A percentile compares a stretch with the other conserved stretches of the same genome.
Conservation (phyloP, 2,797 vertebrate genomes). For the Psittacula derbiana region DNA sequence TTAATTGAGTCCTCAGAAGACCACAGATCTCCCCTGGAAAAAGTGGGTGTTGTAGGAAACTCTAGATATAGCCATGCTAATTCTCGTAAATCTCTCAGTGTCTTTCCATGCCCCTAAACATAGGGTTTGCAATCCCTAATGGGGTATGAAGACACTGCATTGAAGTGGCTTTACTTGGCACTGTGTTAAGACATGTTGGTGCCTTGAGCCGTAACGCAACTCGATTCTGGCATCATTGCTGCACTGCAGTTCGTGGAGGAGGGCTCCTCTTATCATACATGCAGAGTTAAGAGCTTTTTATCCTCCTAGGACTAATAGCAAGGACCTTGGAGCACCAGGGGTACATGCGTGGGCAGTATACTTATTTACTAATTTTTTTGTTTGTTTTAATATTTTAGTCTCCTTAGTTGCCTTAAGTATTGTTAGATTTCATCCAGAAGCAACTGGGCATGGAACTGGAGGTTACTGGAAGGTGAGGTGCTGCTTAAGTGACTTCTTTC, state of each 20-base stretch:
- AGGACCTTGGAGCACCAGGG: not conserved
- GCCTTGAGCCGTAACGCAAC: not conserved
- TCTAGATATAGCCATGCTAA: not conserved
- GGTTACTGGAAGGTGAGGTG: not conserved
- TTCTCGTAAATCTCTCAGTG: not conserved
- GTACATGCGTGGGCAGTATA: not conserved
- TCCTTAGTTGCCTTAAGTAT: not conserved
- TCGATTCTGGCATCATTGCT: not conserved
- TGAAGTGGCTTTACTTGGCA: conserved; percentile 34
- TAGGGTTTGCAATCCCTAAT: not conserved
- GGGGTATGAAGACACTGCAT: not conserved
- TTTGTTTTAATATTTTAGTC: not conserved
- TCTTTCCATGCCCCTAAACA: conserved; percentile 20
- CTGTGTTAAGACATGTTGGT: not conserved
- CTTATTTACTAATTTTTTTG: not conserved
- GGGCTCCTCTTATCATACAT: not conserved
- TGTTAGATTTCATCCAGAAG: not conserved
- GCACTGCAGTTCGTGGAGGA: not conserved
- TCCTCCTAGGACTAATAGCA: not conserved
- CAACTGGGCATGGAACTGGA: not conserved
- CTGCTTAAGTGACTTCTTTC: not conserved
- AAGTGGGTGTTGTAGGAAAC: conserved; percentile 6
- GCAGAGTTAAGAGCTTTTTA: not conserved
- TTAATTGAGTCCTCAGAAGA: not conserved
- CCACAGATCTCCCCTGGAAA: not conserved